Base-by-base conservation (phyloP, 2,888 invertebrate genomes). In the Drosophila picticornis region DNA sequence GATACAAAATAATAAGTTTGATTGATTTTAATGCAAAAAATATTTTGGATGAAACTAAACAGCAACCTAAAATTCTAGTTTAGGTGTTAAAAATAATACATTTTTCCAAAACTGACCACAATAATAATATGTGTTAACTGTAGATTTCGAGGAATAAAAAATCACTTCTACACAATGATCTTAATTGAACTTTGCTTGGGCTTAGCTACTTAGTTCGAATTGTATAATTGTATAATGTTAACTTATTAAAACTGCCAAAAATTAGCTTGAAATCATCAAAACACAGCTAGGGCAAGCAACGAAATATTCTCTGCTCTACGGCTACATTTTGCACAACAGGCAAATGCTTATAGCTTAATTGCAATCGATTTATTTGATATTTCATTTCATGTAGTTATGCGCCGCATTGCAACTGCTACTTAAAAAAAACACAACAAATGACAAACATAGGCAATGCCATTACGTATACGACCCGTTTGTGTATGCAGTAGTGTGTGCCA, bases 271-370 rank as follows among this genome's bases (percentile, higher is more conserved):
- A 63, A 72, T 1, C 13, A 64, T 32, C 11, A 62, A 36, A 3
- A 48, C 46, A 4, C 50, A 65, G 34, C 61, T 46, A 55, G 68
- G 31, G 10, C 6, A 36, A 19, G 27, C 48, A 16, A 40, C 43
- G 22, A 46, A 40, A 38, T 55, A 27, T 16, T 55, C 25, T 38
- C 46, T 32, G 48, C 34, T 32, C 46, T 55, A 53, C 48, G 53
- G 64, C 71, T 68, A 78, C 71, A 75, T 76, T 84, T 77, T 71
- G 69, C 62, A 66, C 56, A 46, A 51, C 43, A 55, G 58, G 63
- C 52, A 81, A 85, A 90, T 80, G 72, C 77, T 90, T 88, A 83
- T 72, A 83, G 79, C 76, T 88, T 88, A 90, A 90, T 86, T 64
- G 86, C 68, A 31, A 63, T 71, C 74, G 74, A 75, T 77, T 81